These are phyloP conservation scores for Yponomeuta cagnagella DNA, from an alignment of 2,888 invertebrate species.

Conservation along the genomic window DNA sequence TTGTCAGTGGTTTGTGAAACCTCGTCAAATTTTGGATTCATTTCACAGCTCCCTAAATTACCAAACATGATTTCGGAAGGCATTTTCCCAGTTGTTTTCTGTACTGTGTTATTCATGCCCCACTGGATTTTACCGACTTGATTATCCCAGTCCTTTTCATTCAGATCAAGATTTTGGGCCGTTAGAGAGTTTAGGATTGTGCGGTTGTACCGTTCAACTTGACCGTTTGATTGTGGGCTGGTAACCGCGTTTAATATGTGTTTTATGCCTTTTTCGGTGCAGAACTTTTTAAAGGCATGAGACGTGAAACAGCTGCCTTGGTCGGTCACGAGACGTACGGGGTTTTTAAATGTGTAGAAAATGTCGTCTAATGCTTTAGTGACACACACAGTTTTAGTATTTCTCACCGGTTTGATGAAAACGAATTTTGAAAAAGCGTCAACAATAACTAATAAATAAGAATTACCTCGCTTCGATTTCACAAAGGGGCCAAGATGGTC, in stretches of 20 bases:
- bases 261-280: no score
- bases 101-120: slow-evolving; percentile 12
- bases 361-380: slow-evolving; percentile 9
- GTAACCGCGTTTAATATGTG: no score
- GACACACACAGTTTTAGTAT: slow-evolving; percentile 19
- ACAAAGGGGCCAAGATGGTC: background rate
- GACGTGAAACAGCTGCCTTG: no score
- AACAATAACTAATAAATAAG: slow-evolving; percentile 9
- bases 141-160: no score
- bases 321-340: no score
- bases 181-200: no score
- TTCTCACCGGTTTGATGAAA: slow-evolving; percentile 17
- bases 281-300: no score
- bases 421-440: slow-evolving; percentile 16
- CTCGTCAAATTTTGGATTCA: background rate
- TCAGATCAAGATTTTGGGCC: no score
- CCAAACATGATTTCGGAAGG: slow-evolving; percentile 15
- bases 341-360: no score
- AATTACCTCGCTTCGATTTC: slow-evolving; percentile 13
- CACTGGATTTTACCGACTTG: background rate
- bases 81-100: slow-evolving; percentile 11
- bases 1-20: background rate
- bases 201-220: no score
- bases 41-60: background rate
- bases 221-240: no score